Base-by-base conservation (phyloP, 2,797 vertebrate genomes). In the Apogon talboti region DNA sequence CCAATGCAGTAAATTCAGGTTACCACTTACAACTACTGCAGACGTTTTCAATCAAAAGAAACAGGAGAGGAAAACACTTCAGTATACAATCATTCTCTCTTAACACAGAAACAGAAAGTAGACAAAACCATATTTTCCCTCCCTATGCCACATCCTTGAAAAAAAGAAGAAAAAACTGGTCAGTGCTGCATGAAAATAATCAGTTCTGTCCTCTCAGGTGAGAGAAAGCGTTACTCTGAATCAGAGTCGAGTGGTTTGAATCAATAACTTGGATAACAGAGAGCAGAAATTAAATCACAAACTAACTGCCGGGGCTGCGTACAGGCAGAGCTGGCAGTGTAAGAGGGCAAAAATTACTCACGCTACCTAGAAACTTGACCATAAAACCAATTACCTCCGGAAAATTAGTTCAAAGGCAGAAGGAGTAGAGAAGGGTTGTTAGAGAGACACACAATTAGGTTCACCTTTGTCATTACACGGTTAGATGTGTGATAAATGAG, bases 221-320 rank as follows among this genome's bases (percentile, higher is more conserved):
- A 61, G 28, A 50, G 14, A 51, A 35, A 21, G 16, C 3, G 41
- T 68, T 40, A 15, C 15, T 57, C 8, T 45, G 35, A 75, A 70
- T 41, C 46, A 47, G 18, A 24, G n/a, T 2, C 24, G 30, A 51
- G 30, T 11, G 40, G 41, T 51, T 46, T 18, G 49, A 68, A 47
- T 71, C 58, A 41, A 43, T 58, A 41, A 46, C 46, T 71, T 66
- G 12, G 16, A 57, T 58, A 52, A 44, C 30, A 30, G 14, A 48
- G 37, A 46, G 43, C 53, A 60, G 33, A 55, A 52, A 54, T 66
- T 49, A 40, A 76, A 74, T 66, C 64, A 64, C 42, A 57, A 52
- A 56, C 18, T 19, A 52, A 63, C 21, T 57, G 38, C 40, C 51
- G 35, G n/a, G 11, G 38, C 40, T 57, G 35, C 16, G 10, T 46